A percentile compares a stretch with the other conserved stretches of the same genome.
Conservation (phyloP, 2,113 vertebrate genomes). For the Phylloscopus trochiloides region DNA sequence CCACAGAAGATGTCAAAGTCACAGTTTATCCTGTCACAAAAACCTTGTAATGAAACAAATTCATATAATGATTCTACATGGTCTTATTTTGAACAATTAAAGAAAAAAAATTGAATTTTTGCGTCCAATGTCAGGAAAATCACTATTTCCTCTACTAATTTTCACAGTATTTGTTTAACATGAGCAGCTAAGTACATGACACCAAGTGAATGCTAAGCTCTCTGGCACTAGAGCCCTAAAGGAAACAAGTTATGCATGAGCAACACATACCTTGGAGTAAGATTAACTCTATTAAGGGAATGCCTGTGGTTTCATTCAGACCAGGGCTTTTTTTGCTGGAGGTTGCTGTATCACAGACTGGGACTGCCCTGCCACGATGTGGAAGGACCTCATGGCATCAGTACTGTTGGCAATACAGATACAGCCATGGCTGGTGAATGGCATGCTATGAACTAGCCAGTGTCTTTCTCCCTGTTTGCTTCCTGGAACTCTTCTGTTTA, state of each 20-base stretch:
- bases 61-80: fast-evolving
- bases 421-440: background rate
- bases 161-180: background rate
- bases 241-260: background rate
- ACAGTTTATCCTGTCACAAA: background rate
- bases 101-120: background rate
- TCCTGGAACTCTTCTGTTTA: background rate
- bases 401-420: background rate
- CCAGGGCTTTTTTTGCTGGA: background rate
- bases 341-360: background rate
- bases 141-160: background rate
- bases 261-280: background rate
- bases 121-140: background rate
- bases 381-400: background rate
- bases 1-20: background rate
- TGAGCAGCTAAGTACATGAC: background rate
- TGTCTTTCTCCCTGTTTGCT: background rate
- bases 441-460: background rate
- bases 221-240: background rate
- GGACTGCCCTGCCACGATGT: background rate
- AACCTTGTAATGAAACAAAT: background rate
- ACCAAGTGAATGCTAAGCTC: background rate
- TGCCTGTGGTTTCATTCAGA: background rate
- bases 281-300: background rate
- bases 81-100: background rate